Evolutionary conservation across 2,888 invertebrate species (phyloP).

Genomic region (Atethmia centrago): DNA sequence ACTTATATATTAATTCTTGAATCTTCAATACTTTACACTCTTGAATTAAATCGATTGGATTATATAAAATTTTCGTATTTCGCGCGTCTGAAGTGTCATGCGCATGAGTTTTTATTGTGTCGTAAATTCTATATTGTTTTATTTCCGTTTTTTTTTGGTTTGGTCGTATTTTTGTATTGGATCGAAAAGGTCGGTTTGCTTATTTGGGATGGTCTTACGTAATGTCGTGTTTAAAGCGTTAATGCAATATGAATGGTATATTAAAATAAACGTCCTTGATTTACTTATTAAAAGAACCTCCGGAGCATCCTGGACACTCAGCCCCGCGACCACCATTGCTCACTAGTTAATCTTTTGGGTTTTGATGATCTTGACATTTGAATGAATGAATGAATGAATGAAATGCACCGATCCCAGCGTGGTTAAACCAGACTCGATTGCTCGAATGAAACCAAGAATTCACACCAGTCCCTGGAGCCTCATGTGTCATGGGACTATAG

Average conservation of each 20-base stretch:
- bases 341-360: background rate
- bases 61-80: conserved; percentile 57
- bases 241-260: background rate
- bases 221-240: conserved; percentile 25
- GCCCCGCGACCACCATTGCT: background rate
- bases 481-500: too few relatives aligned
- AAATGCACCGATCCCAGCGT: too few relatives aligned
- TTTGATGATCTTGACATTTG: background rate
- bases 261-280: background rate
- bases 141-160: conserved; percentile 46
- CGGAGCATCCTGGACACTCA: background rate
- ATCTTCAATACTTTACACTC: conserved; percentile 58
- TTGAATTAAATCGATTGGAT: conserved; percentile 64
- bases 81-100: conserved; percentile 57
- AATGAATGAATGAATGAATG: too few relatives aligned
- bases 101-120: conserved; percentile 56
- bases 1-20: conserved; percentile 57
- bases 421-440: too few relatives aligned
- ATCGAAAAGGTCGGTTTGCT: conserved; percentile 39
- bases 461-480: too few relatives aligned
- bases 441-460: too few relatives aligned
- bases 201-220: conserved; percentile 33
- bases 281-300: background rate
- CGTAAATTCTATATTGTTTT: conserved; percentile 58
- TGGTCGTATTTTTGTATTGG: conserved; percentile 32